Conservation (phyloP, 2,888 invertebrate genomes). For the Oxystoma pomonae region DNA sequence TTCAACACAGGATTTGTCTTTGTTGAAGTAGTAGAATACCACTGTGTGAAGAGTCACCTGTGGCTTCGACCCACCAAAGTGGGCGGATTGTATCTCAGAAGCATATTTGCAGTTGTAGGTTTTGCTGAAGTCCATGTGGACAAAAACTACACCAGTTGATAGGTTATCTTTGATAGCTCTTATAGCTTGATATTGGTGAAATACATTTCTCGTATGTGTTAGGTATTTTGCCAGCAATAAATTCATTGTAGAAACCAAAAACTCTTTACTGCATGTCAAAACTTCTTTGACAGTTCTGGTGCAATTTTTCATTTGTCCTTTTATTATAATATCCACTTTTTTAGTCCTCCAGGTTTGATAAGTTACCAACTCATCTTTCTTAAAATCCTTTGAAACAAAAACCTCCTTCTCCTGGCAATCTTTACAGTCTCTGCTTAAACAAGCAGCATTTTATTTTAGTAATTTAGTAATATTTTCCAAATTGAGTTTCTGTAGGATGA, state of each 20-base stretch:
- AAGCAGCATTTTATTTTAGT: slow-evolving; percentile 8
- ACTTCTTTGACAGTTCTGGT: slow-evolving; percentile 11
- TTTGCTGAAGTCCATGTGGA: slow-evolving; percentile 15
- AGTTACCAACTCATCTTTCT: slow-evolving; percentile 6
- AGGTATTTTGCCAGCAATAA: slow-evolving; percentile 3
- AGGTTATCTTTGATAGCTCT: slow-evolving; percentile 5
- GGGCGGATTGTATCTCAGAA: slow-evolving; percentile 14
- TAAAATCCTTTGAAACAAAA: slow-evolving; percentile 6
- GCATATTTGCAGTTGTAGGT: slow-evolving; percentile 13
- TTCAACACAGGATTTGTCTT: neutral
- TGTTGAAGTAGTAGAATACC: slow-evolving; percentile 10
- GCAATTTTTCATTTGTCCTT: slow-evolving; percentile 11
- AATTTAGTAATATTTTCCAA: slow-evolving; percentile 9
- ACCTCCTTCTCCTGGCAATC: slow-evolving; percentile 7
- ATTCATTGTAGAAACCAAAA: neutral
- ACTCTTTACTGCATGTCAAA: slow-evolving; percentile 6
- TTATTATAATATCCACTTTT: slow-evolving; percentile 11
- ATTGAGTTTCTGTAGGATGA: slow-evolving; percentile 4
- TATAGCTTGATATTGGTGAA: slow-evolving; percentile 10
- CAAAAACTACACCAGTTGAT: slow-evolving; percentile 2
- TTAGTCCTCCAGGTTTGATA: slow-evolving; percentile 12
- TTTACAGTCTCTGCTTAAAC: slow-evolving; percentile 11
- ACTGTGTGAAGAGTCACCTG: slow-evolving; percentile 15
- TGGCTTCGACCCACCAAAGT: slow-evolving; percentile 15
- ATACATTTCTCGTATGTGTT: slow-evolving; percentile 13